Percentiles rank a stretch among this genome's conserved stretches.
Conservation (phyloP, 2,888 invertebrate species). For the Cristatella mucedo region DNA sequence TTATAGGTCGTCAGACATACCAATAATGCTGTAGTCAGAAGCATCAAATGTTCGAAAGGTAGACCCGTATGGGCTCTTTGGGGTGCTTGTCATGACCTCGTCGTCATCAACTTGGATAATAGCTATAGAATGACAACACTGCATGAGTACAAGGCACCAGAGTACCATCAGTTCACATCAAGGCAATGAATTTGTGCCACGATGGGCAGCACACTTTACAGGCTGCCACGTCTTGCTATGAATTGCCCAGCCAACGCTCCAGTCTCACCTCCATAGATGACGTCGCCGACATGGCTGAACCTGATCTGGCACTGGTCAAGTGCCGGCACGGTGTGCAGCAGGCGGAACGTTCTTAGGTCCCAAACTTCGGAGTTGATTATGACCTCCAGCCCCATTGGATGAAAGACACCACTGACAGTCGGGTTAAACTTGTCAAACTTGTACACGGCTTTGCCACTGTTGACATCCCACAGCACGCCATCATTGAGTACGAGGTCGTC, state of each 20-base stretch:
- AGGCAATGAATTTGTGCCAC: not conserved
- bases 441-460: conserved; percentile 67
- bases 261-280: conserved; percentile 57
- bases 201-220: not conserved
- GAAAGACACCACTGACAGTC: conserved; percentile 81
- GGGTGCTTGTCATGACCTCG: conserved; percentile 39
- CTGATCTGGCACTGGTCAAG: conserved; percentile 74
- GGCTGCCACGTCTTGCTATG: no score
- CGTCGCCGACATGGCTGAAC: conserved; percentile 70
- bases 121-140: conserved; percentile 12
- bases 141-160: not conserved
- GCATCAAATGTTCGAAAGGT: conserved; percentile 89
- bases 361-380: conserved; percentile 94
- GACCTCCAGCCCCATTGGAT: conserved; percentile 84
- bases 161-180: no score
- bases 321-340: conserved; percentile 79
- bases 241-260: not conserved
- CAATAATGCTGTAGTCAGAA: conserved; percentile 78
- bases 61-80: conserved; percentile 56
- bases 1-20: conserved; percentile 43
- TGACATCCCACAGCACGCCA: conserved; percentile 85
- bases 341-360: conserved; percentile 84
- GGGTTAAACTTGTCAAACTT: conserved; percentile 95
- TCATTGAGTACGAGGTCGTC: conserved; percentile 88
- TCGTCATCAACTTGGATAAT: conserved; percentile 39